Evolutionary conservation across 2,113 vertebrate species (phyloP).

Genomic region (Salvelinus sp.): DNA sequence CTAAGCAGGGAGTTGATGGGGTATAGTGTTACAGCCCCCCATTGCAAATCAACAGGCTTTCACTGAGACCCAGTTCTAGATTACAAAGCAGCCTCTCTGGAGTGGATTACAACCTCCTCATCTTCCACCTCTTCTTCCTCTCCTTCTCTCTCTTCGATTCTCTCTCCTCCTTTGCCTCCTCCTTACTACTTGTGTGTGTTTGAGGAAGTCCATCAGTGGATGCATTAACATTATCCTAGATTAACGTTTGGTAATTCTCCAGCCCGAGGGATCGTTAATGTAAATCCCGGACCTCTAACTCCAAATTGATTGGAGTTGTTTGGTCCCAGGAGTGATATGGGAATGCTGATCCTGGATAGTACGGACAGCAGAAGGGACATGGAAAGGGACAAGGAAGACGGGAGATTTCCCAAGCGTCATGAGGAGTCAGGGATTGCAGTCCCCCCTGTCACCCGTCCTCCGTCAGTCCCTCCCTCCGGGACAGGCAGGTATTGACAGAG

Average conservation of each 20-base stretch:
- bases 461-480: conserved; percentile 48
- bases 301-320: conserved; percentile 21
- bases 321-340: background rate
- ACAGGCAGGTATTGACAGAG: conserved; percentile 61
- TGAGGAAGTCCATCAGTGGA: background rate
- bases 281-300: conserved; percentile 22
- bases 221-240: conserved; percentile 41
- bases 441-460: conserved; percentile 48
- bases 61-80: conserved; percentile 5
- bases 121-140: background rate
- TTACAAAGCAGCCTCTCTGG: conserved; percentile 14
- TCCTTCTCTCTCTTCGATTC: background rate
- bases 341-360: background rate
- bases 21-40: background rate
- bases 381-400: background rate
- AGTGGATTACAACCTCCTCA: conserved; percentile 22
- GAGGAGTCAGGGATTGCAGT: conserved; percentile 11
- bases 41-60: background rate
- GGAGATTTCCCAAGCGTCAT: conserved; percentile 47
- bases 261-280: conserved; percentile 41
- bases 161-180: too few species aligned
- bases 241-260: conserved; percentile 37
- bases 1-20: background rate
- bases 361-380: background rate
- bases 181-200: too few species aligned